phyloP scores from a whole-genome alignment of 2,113 vertebrate species.

The Cygnus atratus region DNA sequence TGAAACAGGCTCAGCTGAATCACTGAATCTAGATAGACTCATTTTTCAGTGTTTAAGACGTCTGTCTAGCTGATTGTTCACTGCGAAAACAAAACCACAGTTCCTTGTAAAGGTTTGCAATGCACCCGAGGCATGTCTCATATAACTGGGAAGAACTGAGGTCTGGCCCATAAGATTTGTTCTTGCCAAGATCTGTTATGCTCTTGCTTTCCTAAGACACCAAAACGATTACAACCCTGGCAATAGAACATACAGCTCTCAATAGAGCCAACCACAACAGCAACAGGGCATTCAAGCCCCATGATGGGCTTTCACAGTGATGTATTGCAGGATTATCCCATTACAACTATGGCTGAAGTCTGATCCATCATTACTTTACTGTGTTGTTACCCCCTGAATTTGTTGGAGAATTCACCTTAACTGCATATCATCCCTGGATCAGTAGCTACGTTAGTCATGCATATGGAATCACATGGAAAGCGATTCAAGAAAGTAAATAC shows the following conservation, averaged over 20 bases:
- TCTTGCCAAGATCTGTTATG: not conserved
- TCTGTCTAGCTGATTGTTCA: not conserved
- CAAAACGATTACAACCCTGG: not conserved
- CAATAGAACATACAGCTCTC: not conserved
- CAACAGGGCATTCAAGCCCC: not conserved
- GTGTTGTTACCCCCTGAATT: not conserved
- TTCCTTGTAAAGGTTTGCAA: not conserved
- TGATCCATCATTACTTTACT: not conserved
- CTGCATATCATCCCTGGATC: not conserved
- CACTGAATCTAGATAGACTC: not conserved
- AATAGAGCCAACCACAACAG: not conserved
- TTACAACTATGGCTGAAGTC: not conserved
- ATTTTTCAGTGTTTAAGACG: not conserved
- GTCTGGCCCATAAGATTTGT: not conserved
- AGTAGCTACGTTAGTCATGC: slow-evolving; percentile 45
- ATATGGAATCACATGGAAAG: not conserved
- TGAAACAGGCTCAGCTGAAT: not conserved
- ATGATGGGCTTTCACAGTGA: not conserved
- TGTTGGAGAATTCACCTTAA: not conserved
- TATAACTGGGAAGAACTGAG: not conserved
- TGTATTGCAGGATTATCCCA: not conserved
- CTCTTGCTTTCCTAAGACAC: not conserved
- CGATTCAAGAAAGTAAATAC: not conserved
- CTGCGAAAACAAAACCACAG: not conserved
- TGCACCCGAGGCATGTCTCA: not conserved